A percentile compares a stretch with the other conserved stretches of the same genome.
Evolutionary conservation across 2,888 invertebrate genomes (phyloP).

Genomic region (Leptinotarsa haldemani): DNA sequence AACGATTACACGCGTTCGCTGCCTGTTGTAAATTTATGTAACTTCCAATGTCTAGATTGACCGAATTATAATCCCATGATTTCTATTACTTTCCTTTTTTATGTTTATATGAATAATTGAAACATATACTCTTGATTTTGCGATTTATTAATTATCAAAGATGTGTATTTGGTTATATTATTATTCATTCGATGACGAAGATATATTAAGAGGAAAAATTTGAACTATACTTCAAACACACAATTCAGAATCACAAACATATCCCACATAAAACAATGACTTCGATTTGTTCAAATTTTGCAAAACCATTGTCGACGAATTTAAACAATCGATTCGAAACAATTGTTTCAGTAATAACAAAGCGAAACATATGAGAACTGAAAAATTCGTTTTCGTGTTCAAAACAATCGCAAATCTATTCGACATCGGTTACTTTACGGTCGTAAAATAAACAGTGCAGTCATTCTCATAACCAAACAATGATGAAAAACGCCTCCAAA

Average conservation of each 20-base stretch:
- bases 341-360: background rate
- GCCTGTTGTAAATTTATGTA: no score
- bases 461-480: slow-evolving; percentile 37
- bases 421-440: slow-evolving; percentile 1
- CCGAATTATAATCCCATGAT: no score
- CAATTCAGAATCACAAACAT: background rate
- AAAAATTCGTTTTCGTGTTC: background rate
- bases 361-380: background rate
- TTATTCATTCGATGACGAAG: no score
- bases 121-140: no score
- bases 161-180: no score
- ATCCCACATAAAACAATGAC: background rate
- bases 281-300: background rate
- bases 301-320: background rate
- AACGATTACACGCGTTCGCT: no score
- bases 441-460: slow-evolving; percentile 23
- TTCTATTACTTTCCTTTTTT: no score
- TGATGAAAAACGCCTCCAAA: slow-evolving; percentile 34
- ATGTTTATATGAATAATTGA: no score
- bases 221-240: no score
- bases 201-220: no score
- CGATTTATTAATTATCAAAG: no score
- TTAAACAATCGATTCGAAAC: background rate
- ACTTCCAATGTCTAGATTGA: no score
- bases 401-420: slow-evolving; percentile 12